Evolutionary conservation across 1,140 invertebrate genomes (phyloP).

Genomic region (Scaptomyza hsui): DNA sequence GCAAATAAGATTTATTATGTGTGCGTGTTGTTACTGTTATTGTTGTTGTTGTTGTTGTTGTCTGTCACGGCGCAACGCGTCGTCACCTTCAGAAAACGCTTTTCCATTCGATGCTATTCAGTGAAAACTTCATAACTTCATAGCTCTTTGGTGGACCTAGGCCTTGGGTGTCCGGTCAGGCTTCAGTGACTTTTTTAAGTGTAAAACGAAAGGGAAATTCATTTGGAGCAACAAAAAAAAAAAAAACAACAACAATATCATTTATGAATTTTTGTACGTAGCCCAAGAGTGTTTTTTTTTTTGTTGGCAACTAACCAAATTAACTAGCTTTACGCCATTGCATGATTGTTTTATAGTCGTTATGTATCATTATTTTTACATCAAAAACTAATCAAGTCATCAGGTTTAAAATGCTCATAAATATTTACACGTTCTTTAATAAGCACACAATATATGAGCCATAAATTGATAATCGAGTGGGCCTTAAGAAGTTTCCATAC

Average conservation of each 20-base stretch:
- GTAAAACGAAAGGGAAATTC: slow-evolving; percentile 61
- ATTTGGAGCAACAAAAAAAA: slow-evolving; percentile 20
- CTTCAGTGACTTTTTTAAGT: slow-evolving; percentile 23
- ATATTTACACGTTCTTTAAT: slow-evolving; percentile 4
- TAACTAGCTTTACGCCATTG: neutral
- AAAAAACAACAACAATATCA: slow-evolving; percentile 9
- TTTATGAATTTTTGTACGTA: slow-evolving; percentile 13
- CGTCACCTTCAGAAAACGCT: slow-evolving; percentile 35
- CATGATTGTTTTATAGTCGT: neutral
- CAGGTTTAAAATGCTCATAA: neutral
- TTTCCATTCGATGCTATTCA: slow-evolving; percentile 22
- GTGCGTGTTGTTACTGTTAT: neutral
- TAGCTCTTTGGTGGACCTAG: slow-evolving; percentile 24
- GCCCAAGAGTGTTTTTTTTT: neutral
- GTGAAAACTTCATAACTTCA: slow-evolving; percentile 49
- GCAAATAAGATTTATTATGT: slow-evolving; percentile 44
- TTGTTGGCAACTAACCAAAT: neutral
- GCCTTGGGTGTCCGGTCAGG: slow-evolving; percentile 24
- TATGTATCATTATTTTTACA: slow-evolving; percentile 23
- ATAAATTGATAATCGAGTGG: slow-evolving; percentile 18
- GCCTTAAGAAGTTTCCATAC: neutral
- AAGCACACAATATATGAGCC: slow-evolving; percentile 12
- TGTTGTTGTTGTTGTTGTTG: neutral
- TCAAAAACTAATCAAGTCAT: slow-evolving; percentile 28
- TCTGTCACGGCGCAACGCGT: slow-evolving; percentile 22